These are phyloP conservation scores for Carassius carassius DNA, from an alignment of 2,113 vertebrate species.

Conservation along the genomic window DNA sequence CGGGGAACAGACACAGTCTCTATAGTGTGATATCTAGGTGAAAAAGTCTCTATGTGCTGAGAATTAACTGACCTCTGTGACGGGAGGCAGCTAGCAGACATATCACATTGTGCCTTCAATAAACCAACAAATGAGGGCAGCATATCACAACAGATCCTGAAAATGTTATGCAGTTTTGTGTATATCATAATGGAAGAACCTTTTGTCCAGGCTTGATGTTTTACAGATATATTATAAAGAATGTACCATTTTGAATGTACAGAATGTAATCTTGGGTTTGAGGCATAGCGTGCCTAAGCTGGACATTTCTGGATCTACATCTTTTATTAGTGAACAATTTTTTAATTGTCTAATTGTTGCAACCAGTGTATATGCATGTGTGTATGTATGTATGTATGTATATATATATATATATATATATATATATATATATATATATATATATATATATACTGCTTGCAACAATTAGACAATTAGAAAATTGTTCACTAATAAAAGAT, in stretches of 20 bases:
- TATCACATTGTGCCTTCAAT: not conserved
- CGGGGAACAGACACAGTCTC: too few species aligned
- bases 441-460: too few species aligned
- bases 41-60: too few species aligned
- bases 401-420: too few species aligned
- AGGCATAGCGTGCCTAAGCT: not conserved
- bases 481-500: not conserved
- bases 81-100: too few species aligned
- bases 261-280: not conserved
- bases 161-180: not conserved
- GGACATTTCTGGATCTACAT: not conserved
- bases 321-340: not conserved
- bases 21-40: too few species aligned
- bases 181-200: not conserved
- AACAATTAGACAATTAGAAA: too few species aligned
- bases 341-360: too few species aligned
- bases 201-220: not conserved
- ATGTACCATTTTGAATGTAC: not conserved
- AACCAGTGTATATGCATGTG: too few species aligned
- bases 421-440: too few species aligned
- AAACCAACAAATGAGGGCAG: constrained; percentile 39
- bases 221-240: not conserved
- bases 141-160: not conserved
- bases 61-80: too few species aligned
- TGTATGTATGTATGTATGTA: too few species aligned